Base-by-base conservation (phyloP, 2,888 invertebrate species). In the Amaurobius ferox region DNA sequence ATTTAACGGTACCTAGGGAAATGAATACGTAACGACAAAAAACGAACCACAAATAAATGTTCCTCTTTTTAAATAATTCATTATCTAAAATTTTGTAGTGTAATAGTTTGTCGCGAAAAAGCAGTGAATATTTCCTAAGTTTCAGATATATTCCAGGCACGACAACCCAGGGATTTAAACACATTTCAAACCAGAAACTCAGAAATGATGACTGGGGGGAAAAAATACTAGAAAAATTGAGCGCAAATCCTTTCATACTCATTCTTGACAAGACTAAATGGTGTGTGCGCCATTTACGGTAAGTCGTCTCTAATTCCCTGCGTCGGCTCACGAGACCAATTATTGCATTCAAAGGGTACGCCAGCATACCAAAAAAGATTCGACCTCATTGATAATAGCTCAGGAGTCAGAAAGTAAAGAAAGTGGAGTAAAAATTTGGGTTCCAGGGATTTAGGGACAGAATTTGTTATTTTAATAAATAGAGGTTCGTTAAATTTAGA, bases 241-340 rank as follows among this genome's bases (percentile, higher is more conserved):
- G 48, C 44, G 55, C 30, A 78, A 78, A 68, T 67, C 67, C 68
- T 68, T 32, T 39, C 44, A 39, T 40, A 71, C 62, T 79, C 44
- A 71, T 79, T 79, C 70, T 55, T 80, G 73, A 80, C 80, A 74
- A 73, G 80, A 39, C 73, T 73, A 73, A 79, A 80, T 80, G 80
- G 73, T 80, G 73, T 80, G 39, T 73, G 80, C 73, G 39, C 73
- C 80, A 80, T 80, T 80, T 80, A 68, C 73, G 30, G 67, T 44
- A 67, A 80, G 73, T 68, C 80, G 73, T 80, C 80, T 48, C 73
- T 80, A 80, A 80, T 73, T 80, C 73, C 67, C 67, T 80, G 39
- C 44, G 79, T 61, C 62, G 29, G 62, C 80, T 74, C 80, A 6
- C 5, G 73, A 73, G 80, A 80, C 80, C 79, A 79, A 79, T 79